Evolutionary conservation across 2,888 invertebrate genomes (phyloP).

Genomic region (Aphodius granarius): DNA sequence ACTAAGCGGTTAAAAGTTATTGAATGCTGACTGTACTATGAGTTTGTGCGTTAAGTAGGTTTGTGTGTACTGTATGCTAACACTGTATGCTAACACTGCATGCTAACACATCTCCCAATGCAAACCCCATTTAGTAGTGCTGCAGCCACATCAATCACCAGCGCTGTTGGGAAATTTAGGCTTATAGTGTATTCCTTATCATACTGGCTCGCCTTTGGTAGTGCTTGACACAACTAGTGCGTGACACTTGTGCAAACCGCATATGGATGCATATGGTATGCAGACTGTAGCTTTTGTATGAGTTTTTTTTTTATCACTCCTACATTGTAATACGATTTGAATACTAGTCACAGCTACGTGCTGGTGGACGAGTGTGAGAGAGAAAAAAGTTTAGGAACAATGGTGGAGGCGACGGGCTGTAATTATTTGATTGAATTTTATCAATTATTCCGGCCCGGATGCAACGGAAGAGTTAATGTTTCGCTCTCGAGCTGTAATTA

Average conservation of each 20-base stretch:
- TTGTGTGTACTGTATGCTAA: no score
- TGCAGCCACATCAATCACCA: no score
- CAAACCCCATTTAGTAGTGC: no score
- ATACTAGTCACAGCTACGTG: neutral
- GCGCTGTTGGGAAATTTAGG: no score
- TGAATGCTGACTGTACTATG: neutral
- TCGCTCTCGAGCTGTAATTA: conserved; percentile 6
- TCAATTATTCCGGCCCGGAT: conserved; percentile 5
- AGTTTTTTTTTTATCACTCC: neutral
- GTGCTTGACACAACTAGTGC: no score
- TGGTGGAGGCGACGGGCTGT: neutral
- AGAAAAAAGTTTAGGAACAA: neutral
- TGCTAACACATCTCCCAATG: no score
- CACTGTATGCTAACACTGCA: no score
- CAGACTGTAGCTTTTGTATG: neutral
- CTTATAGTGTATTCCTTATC: no score
- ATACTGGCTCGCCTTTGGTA: no score
- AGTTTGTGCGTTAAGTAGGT: neutral
- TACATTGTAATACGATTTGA: neutral
- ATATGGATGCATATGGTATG: neutral
- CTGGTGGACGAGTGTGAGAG: neutral
- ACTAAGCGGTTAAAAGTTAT: neutral
- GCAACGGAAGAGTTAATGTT: conserved; percentile 3
- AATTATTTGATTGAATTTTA: conserved; percentile 7
- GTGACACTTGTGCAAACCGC: no score